phyloP scores from a whole-genome alignment of 2,113 vertebrate species.

The Xenopus tropicalis region UCB_Xtro_10.0 CM004447.2:82667001-82667500 shows the following conservation, averaged over 20 bases:
- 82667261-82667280: background rate
- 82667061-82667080: too few species aligned
- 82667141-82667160: too few species aligned
- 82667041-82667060: too few species aligned
- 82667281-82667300: background rate
- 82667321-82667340: background rate
- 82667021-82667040: too few species aligned
- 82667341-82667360: slow-evolving; percentile 11
- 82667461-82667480: background rate
- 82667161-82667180: too few species aligned
- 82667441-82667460: slow-evolving; percentile 4
- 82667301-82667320: slow-evolving; percentile 19
- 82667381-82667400: slow-evolving; percentile 4
- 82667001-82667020: too few species aligned
- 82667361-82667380: background rate
- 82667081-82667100: too few species aligned
- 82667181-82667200: too few species aligned
- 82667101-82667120: too few species aligned
- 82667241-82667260: background rate
- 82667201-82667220: background rate
- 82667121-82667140: too few species aligned
- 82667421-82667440: slow-evolving; percentile 23
- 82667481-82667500: background rate
- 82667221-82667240: background rate
- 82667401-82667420: slow-evolving; percentile 8